Conservation (phyloP, 2,888 invertebrate genomes). For the Calameuta pallipes region DNA sequence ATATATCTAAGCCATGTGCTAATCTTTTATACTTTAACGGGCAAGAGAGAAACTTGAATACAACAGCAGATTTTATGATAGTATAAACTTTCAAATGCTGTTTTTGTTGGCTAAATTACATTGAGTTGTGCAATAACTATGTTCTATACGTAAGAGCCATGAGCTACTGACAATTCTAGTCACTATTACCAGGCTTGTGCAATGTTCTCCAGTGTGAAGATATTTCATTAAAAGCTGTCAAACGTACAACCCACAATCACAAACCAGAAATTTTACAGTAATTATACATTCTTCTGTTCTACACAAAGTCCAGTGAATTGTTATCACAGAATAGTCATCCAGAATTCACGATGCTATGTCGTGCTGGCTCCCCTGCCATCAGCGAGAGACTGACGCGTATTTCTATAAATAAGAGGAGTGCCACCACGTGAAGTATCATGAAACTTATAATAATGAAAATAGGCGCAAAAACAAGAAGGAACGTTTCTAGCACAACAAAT, state of each 20-base stretch:
- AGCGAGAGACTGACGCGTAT: background rate
- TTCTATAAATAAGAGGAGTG: background rate
- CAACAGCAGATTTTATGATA: background rate
- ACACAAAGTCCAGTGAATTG: background rate
- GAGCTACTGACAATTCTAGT: background rate
- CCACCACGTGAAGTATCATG: background rate
- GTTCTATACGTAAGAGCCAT: background rate
- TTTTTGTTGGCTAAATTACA: background rate
- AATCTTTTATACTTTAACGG: background rate
- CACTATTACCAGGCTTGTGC: background rate
- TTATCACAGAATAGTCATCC: background rate
- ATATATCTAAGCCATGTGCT: background rate
- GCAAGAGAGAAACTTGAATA: background rate
- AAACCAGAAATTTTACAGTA: background rate
- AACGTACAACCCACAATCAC: background rate
- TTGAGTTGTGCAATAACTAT: conserved; percentile 11
- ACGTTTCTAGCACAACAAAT: background rate
- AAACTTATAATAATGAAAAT: conserved; percentile 2
- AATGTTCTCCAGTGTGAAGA: background rate
- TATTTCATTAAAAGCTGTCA: background rate
- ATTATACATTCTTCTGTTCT: background rate
- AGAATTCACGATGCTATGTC: background rate
- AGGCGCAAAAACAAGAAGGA: background rate
- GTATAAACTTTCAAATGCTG: conserved; percentile 2
- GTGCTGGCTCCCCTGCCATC: background rate